phyloP scores from a whole-genome alignment of 2,113 vertebrate species.

The Girardinichthys multiradiatus region DNA sequence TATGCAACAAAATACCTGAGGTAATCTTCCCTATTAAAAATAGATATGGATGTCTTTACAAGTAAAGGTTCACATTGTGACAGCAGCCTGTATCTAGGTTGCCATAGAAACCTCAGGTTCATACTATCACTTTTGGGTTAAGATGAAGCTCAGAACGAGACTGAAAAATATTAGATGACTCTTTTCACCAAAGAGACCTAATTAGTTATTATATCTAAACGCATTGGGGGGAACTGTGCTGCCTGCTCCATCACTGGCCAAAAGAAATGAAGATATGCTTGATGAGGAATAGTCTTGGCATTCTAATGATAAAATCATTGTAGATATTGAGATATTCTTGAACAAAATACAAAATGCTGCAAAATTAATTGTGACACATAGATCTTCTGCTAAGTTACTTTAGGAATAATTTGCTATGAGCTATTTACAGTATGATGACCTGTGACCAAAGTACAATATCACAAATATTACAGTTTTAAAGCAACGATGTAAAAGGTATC shows the following conservation, averaged over 20 bases:
- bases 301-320: not conserved
- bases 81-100: slow-evolving; percentile 73
- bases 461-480: no score
- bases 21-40: slow-evolving; percentile 65
- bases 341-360: not conserved
- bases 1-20: slow-evolving; percentile 8
- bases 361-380: not conserved
- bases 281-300: no score
- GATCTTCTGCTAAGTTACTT: not conserved
- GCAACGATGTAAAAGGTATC: no score
- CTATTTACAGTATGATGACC: no score
- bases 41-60: slow-evolving; percentile 55
- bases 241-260: not conserved
- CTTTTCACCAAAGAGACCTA: slow-evolving; percentile 32
- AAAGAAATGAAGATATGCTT: not conserved
- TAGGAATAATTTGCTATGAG: not conserved
- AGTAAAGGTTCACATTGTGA: slow-evolving; percentile 65
- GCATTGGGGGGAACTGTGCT: not conserved
- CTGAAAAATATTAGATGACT: slow-evolving; percentile 14
- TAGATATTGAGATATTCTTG: not conserved
- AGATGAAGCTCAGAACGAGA: slow-evolving; percentile 57
- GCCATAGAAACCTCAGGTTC: slow-evolving; percentile 81
- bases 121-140: slow-evolving; percentile 70
- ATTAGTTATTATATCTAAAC: slow-evolving; percentile 18
- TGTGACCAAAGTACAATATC: no score